Base-by-base conservation (phyloP, 2,113 vertebrate genomes). In the Clarias batrachus region DNA sequence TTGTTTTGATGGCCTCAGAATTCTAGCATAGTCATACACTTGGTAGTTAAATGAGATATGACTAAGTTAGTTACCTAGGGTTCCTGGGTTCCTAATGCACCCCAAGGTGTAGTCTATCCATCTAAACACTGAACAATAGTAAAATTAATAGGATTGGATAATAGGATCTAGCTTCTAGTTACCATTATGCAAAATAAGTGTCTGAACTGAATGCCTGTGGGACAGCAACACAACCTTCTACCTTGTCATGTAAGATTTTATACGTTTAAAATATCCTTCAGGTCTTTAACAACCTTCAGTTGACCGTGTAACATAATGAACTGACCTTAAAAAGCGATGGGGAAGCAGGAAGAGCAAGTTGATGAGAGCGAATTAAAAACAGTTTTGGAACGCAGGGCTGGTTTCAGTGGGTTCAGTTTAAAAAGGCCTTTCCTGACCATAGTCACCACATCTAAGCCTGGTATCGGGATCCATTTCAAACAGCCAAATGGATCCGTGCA, bases 391-490 rank as follows among this genome's bases (percentile, higher is more conserved):
- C 52, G n/a, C 54, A 59, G n/a, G 78, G 21, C 56, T 84, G 83
- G 33, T 65, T 78, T 84, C 82, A 74, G 59, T 16, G 57, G 68
- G 66, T 25, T 83, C n/a, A 33, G 70, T 59, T 62, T 11, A 70
- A 78, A 30, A 54, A 17, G 77, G 68, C 37, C 30, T 16, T 41
- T n/a, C 33, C 78, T 81, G 70, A 85, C 84, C 84, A 82, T 41
- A 82, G 57, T 27, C 8, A 85, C 89, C 89, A 81, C 87, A 88
- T 85, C 89, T 87, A 56, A 87, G 82, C 48, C 54, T 76, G n/a
- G 60, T 56, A 59, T 48, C 62, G 25, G 71, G 78, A 54, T 66
- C 14, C 33, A 41, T 81, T 41, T 63, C 57, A 65, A 81, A 71
- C 48, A 17, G 60, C 65, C 37, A 21, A 65, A 60, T 23, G 25